Conservation (phyloP, 1,140 invertebrate species). For the Magallana angulata region DNA sequence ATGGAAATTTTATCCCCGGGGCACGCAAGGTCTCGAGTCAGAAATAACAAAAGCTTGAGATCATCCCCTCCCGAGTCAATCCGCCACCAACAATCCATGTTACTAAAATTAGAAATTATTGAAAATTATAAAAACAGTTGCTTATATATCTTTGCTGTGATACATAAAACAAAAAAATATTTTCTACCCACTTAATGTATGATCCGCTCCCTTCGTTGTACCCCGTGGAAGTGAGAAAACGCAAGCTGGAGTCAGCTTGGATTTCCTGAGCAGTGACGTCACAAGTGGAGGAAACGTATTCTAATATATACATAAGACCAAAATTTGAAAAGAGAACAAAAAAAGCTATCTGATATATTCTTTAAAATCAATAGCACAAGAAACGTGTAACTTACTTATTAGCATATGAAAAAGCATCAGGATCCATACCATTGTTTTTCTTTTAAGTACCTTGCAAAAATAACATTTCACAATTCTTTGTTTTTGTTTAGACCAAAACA, state of each 20-base stretch:
- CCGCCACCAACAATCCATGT: constrained; percentile 55
- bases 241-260: neutral
- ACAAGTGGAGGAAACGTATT: neutral
- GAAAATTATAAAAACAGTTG: no score
- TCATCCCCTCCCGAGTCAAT: constrained; percentile 49
- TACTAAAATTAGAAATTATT: constrained; percentile 14
- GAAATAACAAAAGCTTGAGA: constrained; percentile 46
- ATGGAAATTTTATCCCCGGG: constrained; percentile 48
- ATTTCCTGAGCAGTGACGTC: neutral
- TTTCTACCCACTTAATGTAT: constrained; percentile 7
- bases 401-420: no score
- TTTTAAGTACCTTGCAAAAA: no score
- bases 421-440: no score
- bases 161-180: neutral
- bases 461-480: no score
- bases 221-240: neutral
- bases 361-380: no score
- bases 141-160: no score
- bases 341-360: no score
- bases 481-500: no score
- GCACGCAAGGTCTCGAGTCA: constrained; percentile 47
- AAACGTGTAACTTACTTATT: no score
- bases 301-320: neutral
- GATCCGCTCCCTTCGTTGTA: constrained; percentile 12
- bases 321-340: no score